Conservation (phyloP, 1,140 invertebrate genomes). For the Trichoplusia ni region DNA sequence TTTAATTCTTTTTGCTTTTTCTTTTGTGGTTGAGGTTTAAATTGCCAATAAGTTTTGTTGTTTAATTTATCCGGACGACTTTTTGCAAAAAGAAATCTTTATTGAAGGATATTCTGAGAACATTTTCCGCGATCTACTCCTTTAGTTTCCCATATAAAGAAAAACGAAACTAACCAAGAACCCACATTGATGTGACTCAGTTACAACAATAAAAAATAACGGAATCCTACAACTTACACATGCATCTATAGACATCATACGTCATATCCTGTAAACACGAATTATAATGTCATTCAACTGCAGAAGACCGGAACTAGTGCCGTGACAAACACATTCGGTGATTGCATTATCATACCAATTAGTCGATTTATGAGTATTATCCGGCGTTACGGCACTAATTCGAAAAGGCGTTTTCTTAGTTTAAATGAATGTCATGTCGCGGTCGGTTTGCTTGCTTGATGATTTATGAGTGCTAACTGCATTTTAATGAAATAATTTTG, state of each 20-base stretch:
- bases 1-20: no score
- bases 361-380: constrained; percentile 19
- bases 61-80: no score
- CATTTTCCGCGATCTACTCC: no score
- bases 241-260: background rate
- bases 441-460: no score
- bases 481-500: no score
- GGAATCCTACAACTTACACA: constrained; percentile 16
- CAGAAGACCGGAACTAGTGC: constrained; percentile 15
- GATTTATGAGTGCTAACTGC: no score
- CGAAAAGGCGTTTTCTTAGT: constrained; percentile 4
- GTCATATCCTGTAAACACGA: constrained; percentile 28
- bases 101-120: no score
- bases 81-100: no score
- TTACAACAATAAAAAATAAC: constrained; percentile 23
- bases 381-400: constrained; percentile 5
- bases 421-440: constrained; percentile 8
- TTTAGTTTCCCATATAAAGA: background rate
- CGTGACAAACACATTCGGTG: background rate
- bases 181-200: constrained; percentile 4
- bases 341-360: constrained; percentile 16
- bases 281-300: constrained; percentile 14
- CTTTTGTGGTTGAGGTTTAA: no score
- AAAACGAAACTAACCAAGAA: constrained; percentile 4
- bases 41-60: no score